phyloP scores from a whole-genome alignment of 2,888 invertebrate genomes.

The Noctua fimbriata region DNA sequence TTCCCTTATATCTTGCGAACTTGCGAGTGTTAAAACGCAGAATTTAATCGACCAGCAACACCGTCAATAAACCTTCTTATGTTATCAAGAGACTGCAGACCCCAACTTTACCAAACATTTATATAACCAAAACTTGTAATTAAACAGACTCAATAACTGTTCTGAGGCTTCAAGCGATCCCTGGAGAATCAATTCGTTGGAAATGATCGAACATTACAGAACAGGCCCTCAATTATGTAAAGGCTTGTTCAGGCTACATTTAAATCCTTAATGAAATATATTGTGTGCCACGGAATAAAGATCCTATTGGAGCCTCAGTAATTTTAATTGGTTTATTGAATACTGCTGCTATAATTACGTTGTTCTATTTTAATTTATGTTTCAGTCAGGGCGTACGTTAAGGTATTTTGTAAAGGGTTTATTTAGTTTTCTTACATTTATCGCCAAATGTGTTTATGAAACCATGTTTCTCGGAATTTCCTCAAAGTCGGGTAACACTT shows the following conservation, averaged over 20 bases:
- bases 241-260: conserved; percentile 47
- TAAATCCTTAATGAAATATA: conserved; percentile 61
- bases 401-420: neutral
- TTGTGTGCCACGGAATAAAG: conserved; percentile 47
- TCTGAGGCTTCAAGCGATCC: conserved; percentile 56
- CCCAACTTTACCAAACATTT: conserved; percentile 55
- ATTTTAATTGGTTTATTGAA: conserved; percentile 29
- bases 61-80: neutral
- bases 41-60: neutral
- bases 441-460: neutral
- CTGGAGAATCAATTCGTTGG: conserved; percentile 65
- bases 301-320: conserved; percentile 12
- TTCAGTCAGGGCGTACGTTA: neutral
- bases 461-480: neutral
- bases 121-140: conserved; percentile 62
- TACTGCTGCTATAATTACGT: conserved; percentile 1
- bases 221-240: conserved; percentile 60
- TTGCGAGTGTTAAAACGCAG: neutral
- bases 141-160: conserved; percentile 62
- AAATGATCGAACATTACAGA: conserved; percentile 68
- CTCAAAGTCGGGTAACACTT: neutral
- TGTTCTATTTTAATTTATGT: neutral
- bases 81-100: neutral
- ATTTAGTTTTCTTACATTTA: neutral
- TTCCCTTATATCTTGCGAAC: neutral